phyloP scores from a whole-genome alignment of 1,140 invertebrate species.

The Eupeodes corollae region DNA sequence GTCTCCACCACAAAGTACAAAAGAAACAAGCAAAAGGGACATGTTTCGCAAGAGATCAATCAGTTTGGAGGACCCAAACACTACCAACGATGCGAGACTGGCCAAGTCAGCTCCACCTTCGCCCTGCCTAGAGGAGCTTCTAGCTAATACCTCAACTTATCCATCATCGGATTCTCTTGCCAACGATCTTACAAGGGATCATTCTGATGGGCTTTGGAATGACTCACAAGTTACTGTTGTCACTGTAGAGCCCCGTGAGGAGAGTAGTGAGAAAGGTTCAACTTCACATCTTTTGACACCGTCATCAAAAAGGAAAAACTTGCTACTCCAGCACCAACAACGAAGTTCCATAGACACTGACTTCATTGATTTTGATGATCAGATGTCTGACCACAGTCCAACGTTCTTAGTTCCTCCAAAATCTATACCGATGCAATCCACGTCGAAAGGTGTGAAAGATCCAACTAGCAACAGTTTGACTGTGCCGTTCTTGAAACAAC shows the following conservation, averaged over 20 bases:
- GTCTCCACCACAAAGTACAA: not conserved
- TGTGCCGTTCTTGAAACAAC: too few relatives aligned
- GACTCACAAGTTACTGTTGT: constrained; percentile 74
- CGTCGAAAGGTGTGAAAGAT: too few relatives aligned
- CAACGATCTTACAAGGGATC: constrained; percentile 62
- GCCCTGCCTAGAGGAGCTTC: constrained; percentile 36
- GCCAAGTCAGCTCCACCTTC: constrained; percentile 42
- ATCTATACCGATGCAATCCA: too few relatives aligned
- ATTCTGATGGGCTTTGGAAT: constrained; percentile 77
- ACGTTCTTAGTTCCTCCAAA: too few relatives aligned
- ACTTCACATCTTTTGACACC: constrained; percentile 52
- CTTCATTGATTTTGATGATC: constrained; percentile 59
- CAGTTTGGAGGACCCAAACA: constrained; percentile 40
- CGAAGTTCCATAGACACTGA: constrained; percentile 74
- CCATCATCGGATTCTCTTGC: constrained; percentile 68
- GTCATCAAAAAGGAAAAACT: constrained; percentile 59
- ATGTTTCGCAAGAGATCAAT: constrained; percentile 52
- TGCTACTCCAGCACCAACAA: constrained; percentile 69
- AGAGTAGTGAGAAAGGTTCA: constrained; percentile 38
- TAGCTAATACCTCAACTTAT: constrained; percentile 50
- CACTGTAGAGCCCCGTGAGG: constrained; percentile 45
- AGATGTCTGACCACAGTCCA: constrained; percentile 41
- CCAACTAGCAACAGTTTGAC: too few relatives aligned
- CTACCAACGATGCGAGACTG: not conserved
- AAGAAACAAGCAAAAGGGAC: constrained; percentile 8